Base-by-base conservation (phyloP, 2,888 invertebrate genomes). In the Galeruca laticollis region DNA sequence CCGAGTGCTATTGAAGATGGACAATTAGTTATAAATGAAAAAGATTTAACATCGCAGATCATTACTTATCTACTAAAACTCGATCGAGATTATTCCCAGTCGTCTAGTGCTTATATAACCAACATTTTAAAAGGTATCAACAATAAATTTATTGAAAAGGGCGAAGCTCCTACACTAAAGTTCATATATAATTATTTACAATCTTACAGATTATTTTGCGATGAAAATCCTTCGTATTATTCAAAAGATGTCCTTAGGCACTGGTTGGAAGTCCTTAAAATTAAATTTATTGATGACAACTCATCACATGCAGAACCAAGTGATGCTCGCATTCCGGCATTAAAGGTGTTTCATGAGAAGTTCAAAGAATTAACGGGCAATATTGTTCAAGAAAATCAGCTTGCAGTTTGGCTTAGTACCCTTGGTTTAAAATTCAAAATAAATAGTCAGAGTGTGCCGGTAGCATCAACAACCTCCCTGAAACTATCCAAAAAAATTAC, bases 201-300 rank as follows among this genome's bases (percentile, higher is more conserved):
- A 47, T 61, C 61, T 13, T 43, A 9, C 13, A 18, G 13, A 26
- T n/a, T 20, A 15, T 37, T 47, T 33, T n/a, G n/a, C 20, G 13
- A 20, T 18, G 20, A 63, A 52, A 37, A 26, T 13, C 18, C 18
- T 20, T 15, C 18, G 9, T 20, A 18, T 33, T 62, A 51, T 35
- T 63, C 54, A 13, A 54, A 15, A 43, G 20, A 54, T n/a, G 10
- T 20, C 3, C 13, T 63, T 3, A 40, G 35, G 20, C 37, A 63
- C 3, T 63, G 63, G 63, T 52, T 63, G 21, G 21, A 20, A n/a
- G 37, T 40, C 6, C 54, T 35, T n/a, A 52, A 51, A 1, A 63
- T 63, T 54, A 10, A 37, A 26, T 51, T 52, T 26, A 52, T 0
- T 15, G 26, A 52, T 2, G 63, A 63, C 9, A 47, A 15, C 9